Evolutionary conservation across 1,140 invertebrate species (phyloP).

Genomic region (Pseudomyrmex gracilis): DNA sequence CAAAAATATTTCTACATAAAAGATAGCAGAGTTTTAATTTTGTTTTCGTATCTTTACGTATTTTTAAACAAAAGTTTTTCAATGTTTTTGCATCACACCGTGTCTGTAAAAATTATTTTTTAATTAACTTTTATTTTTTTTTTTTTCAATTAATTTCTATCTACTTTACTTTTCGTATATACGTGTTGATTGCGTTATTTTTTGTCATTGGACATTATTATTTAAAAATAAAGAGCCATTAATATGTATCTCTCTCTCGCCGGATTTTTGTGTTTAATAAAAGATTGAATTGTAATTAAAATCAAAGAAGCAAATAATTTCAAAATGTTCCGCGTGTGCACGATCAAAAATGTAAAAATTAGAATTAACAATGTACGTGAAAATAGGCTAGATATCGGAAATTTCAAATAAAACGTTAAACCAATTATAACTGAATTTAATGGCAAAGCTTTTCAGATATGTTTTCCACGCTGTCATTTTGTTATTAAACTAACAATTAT

Average conservation of each 20-base stretch:
- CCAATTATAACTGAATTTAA: constrained; percentile 23
- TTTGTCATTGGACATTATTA: no score
- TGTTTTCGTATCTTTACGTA: background rate
- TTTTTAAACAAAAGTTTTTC: background rate
- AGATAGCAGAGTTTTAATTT: background rate
- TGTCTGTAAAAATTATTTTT: no score
- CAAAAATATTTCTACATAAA: background rate
- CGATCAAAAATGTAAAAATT: background rate
- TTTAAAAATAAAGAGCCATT: background rate
- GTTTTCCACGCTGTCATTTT: constrained; percentile 23
- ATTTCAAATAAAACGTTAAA: constrained; percentile 36
- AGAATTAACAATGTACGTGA: constrained; percentile 6
- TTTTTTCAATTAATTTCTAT: no score
- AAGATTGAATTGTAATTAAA: no score
- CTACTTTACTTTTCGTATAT: no score
- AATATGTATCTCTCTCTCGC: no score
- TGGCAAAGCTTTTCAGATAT: constrained; percentile 11
- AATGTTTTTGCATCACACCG: no score
- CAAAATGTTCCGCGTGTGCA: background rate
- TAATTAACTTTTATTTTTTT: no score
- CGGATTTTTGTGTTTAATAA: no score
- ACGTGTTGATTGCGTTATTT: no score
- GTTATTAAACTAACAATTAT: constrained; percentile 29
- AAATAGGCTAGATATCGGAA: constrained; percentile 27
- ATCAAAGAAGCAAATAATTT: background rate